phyloP scores from a whole-genome alignment of 2,797 vertebrate genomes.

The Pelodytes ibericus region DNA sequence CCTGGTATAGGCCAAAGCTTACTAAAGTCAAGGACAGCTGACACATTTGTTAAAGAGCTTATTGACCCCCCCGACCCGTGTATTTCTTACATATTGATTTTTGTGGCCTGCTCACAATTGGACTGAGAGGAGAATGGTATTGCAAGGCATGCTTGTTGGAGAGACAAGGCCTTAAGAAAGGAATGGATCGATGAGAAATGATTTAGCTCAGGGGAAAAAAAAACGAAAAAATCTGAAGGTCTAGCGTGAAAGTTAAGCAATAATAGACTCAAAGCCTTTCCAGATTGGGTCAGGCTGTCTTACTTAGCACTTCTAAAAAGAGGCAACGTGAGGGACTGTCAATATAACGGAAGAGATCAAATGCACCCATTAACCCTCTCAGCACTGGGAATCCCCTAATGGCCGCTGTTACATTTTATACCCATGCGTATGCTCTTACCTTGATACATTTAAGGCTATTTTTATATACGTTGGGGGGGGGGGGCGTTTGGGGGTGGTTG shows the following conservation, averaged over 20 bases:
- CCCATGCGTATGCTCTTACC: no score
- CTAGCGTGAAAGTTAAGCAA: conserved; percentile 69
- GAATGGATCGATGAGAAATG: conserved; percentile 78
- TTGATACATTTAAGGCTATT: no score
- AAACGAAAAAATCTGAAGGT: conserved; percentile 61
- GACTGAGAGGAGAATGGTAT: conserved; percentile 72
- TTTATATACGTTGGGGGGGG: no score
- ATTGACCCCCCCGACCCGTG: conserved; percentile 86
- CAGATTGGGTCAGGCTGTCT: conserved; percentile 61
- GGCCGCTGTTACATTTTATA: no score
- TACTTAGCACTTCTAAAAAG: not conserved
- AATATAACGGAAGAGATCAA: not conserved
- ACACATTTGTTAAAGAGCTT: conserved; percentile 89
- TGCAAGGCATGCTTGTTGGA: conserved; percentile 58
- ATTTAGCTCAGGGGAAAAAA: conserved; percentile 71
- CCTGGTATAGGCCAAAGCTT: conserved; percentile 69
- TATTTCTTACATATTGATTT: conserved; percentile 89
- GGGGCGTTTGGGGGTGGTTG: no score
- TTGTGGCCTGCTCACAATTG: conserved; percentile 79
- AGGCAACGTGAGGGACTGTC: conserved; percentile 6
- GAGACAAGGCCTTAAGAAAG: conserved; percentile 72
- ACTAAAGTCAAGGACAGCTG: conserved; percentile 77
- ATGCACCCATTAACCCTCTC: conserved; percentile 2
- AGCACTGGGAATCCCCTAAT: not conserved
- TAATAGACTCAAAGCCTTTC: conserved; percentile 65